Conservation (phyloP, 2,113 vertebrate genomes). For the Phyllostomus discolor region DNA sequence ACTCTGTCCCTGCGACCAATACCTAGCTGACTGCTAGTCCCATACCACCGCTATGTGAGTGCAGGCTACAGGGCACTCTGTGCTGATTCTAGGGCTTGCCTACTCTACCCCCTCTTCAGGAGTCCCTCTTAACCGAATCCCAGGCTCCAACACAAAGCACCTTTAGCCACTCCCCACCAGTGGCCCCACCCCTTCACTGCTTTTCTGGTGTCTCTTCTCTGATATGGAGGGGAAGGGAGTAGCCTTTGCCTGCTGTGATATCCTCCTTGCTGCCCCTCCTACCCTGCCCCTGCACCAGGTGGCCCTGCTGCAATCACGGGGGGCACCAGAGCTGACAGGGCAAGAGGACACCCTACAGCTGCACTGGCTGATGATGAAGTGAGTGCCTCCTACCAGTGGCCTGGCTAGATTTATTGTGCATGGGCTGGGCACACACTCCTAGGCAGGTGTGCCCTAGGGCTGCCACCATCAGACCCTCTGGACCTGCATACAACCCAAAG, state of each 20-base stretch:
- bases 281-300: conserved; percentile 12
- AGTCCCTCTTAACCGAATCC: neutral
- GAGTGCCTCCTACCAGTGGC: neutral
- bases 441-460: neutral
- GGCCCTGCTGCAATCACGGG: conserved; percentile 64
- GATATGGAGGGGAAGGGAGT: neutral
- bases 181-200: neutral
- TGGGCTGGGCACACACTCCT: neutral
- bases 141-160: neutral
- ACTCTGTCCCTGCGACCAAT: neutral
- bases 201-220: neutral
- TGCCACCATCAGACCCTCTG: neutral
- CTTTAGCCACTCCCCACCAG: neutral
- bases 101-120: rapidly evolving
- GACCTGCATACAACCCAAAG: neutral
- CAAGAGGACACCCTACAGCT: neutral
- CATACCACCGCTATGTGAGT: rapidly evolving
- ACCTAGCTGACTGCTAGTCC: neutral
- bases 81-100: neutral
- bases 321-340: neutral
- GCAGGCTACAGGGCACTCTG: rapidly evolving
- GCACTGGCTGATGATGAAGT: conserved; percentile 56
- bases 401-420: neutral
- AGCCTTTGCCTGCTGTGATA: neutral
- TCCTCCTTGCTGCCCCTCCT: neutral